Conservation (phyloP, 2,113 vertebrate genomes). For the Procavia capensis region DNA sequence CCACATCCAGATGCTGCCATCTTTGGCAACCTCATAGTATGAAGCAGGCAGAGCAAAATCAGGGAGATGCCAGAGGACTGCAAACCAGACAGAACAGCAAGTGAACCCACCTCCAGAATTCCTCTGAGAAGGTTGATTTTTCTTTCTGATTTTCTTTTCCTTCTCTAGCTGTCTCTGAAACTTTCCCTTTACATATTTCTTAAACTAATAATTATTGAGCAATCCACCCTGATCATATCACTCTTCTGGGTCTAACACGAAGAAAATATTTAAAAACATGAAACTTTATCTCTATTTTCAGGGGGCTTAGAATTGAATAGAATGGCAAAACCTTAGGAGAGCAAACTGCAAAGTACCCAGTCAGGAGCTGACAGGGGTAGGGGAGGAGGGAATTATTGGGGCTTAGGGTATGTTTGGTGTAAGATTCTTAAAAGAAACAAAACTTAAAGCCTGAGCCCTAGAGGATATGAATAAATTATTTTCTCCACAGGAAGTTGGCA, state of each 20-base stretch:
- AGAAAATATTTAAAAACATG: background rate
- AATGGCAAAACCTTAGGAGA: background rate
- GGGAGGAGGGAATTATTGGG: background rate
- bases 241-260: background rate
- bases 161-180: background rate
- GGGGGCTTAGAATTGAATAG: background rate
- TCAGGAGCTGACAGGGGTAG: background rate
- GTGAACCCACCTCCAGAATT: background rate
- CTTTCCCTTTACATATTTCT: background rate
- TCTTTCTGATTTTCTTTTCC: constrained; percentile 13
- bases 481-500: background rate
- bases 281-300: background rate
- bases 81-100: background rate
- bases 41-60: background rate
- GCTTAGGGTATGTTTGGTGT: background rate
- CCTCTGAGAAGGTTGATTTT: background rate
- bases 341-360: background rate
- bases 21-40: background rate
- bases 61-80: background rate
- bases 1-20: background rate
- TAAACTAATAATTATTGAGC: constrained; percentile 26
- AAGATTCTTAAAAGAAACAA: background rate
- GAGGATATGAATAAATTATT: background rate
- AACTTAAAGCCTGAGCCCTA: background rate
- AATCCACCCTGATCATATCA: background rate